Base-by-base conservation (phyloP, 1,140 invertebrate genomes). In the Meloidogyne floridensis region DNA sequence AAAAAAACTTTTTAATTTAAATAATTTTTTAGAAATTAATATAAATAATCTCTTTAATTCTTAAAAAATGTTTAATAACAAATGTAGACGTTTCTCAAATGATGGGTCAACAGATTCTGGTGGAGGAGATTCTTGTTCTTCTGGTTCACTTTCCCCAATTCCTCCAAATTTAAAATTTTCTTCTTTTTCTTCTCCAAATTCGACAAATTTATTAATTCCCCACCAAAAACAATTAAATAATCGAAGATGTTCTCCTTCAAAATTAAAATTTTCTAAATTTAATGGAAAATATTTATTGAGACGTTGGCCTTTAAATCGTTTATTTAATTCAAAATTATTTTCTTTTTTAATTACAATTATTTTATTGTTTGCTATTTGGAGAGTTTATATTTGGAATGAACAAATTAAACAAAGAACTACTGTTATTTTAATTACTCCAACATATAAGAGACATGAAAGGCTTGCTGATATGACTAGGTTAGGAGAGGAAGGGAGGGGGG, bases 381-480 rank as follows among this genome's bases (percentile, higher is more conserved):
- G 32, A 11, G 53, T 77, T 32, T 87, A 56, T 32, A 18, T 51
- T 18, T 86, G 85, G 85, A 79, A 80, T 42, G 32, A 42, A 76
- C n/a, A 47, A 47, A 54, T 72, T 47, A 76, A 59, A 15, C 86
- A 86, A 42, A 54, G 76, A 32, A 84, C 83, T 13, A 84, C 80
- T 47, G 75, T 84, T 54, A 84, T 84, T 77, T 70, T 87, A 59
- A 84, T 84, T 71, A 84, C 84, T 15, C 84, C 84, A 32, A 84
- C 84, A 20, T 73, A 84, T 71, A 80, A 86, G 75, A 59, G 84
- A 59, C 84, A 85, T 53, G 84, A 84, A 77, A 54, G 84, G 4
- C 72, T 84, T 7, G 84, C 84, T 20, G 84, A 84, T 75, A 86
- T 84, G 85, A 84, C 84, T 15, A 84, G 84, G 85, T 85, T 32